Evolutionary conservation across 1,140 invertebrate genomes (phyloP), one percentile per base, ranked within the genome.

Genomic region (Trichonephila inaurata): DNA sequence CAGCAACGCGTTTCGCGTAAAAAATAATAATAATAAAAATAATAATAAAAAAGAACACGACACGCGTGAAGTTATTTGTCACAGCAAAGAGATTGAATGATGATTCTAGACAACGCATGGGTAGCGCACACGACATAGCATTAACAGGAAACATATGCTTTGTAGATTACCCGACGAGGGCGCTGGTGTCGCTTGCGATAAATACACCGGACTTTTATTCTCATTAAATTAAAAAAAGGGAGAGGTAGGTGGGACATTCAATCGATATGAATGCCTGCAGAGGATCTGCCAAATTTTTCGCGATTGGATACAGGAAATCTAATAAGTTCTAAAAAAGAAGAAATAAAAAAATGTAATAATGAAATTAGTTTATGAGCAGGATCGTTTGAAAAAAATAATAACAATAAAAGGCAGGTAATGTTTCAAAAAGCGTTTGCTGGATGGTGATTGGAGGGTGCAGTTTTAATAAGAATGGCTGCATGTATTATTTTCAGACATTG

Each of bases 161-260:
- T 77, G 28, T 77, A 28, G 24, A 77, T 77, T 77, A 33, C 16
- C 33, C 72, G 28, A 1, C 40, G 72, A 28, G 72, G 83, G 83
- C 83, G 83, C 28, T 21, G 44, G 58, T 16, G 83, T 28, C 24
- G 44, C 83, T 44, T 44, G 44, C n/a, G 44, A 58, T 51, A 60
- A 58, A 44, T 85, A 85, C 58, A 85, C 58, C 44, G 24, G 44
- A 33, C 83, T 60, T 85, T 85, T n/a, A 58, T 60, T 58, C 83
- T 85, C 83, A 85, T 85, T 85, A 85, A 61, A 85, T 85, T 85
- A 85, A 85, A 85, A 85, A 60, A 85, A n/a, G 28, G 83, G 83
- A 28, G 24, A 77, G 72, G 44, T 58, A 60, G 58, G 21, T 85
- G 83, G 51, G 24, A 58, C 83, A 85, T 61, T 85, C 83, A 85